phyloP scores from a whole-genome alignment of 2,797 vertebrate genomes.

The Hozukius guyotensis region DNA sequence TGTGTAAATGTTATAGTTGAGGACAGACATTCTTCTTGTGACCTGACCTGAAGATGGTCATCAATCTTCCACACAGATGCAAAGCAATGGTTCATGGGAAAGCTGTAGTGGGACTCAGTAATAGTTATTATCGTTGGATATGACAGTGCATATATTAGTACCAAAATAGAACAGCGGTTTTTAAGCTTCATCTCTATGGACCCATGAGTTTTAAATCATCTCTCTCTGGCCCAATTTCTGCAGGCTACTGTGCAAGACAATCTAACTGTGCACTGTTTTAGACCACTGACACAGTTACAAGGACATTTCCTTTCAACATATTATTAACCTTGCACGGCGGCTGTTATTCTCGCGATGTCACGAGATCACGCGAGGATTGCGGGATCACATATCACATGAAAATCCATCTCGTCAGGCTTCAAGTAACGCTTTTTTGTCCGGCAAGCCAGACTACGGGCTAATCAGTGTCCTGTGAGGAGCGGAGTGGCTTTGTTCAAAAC shows the following conservation, averaged over 20 bases:
- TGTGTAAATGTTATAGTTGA: slow-evolving; percentile 6
- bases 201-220: slow-evolving; percentile 25
- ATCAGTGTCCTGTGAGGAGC: no score
- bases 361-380: no score
- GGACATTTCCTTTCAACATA: background rate
- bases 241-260: slow-evolving; percentile 21
- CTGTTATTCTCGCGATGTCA: no score
- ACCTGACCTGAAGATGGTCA: background rate
- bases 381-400: no score
- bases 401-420: no score
- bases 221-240: slow-evolving; percentile 37
- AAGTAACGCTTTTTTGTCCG: no score
- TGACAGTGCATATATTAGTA: slow-evolving; percentile 31
- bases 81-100: background rate
- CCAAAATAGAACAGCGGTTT: slow-evolving; percentile 28
- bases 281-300: background rate
- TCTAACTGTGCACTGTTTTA: slow-evolving; percentile 10
- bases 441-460: no score
- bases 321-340: background rate
- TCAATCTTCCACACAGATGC: background rate
- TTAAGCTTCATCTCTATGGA: slow-evolving; percentile 44
- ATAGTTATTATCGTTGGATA: slow-evolving; percentile 29
- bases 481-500: no score
- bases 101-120: slow-evolving; percentile 37
- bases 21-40: background rate